phyloP scores from a whole-genome alignment of 2,113 vertebrate genomes.

The Vombatus ursinus region DNA sequence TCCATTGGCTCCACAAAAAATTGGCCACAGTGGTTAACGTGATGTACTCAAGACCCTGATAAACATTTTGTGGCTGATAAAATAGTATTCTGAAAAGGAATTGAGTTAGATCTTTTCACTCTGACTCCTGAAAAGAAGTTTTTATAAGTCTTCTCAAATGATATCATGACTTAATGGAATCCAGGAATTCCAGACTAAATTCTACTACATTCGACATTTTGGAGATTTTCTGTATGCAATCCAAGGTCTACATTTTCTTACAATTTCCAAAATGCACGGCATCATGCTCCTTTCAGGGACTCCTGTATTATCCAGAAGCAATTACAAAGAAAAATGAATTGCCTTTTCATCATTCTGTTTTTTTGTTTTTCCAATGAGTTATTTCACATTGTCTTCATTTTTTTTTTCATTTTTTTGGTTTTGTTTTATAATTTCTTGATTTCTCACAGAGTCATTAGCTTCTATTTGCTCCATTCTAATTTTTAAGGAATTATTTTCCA shows the following conservation, averaged over 20 bases:
- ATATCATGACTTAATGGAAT: slow-evolving; percentile 44
- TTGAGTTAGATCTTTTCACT: slow-evolving; percentile 30
- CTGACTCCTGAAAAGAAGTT: slow-evolving; percentile 46
- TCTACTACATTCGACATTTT: slow-evolving; percentile 73
- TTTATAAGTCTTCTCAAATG: not conserved
- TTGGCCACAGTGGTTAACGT: slow-evolving; percentile 69
- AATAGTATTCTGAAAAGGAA: not conserved
- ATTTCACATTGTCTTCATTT: too few species aligned
- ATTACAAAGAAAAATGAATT: slow-evolving; percentile 79
- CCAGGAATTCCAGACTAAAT: slow-evolving; percentile 71
- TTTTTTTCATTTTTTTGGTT: too few species aligned
- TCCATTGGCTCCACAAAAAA: slow-evolving; percentile 63
- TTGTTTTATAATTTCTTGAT: too few species aligned
- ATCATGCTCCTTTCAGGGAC: slow-evolving; percentile 73
- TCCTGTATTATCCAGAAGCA: slow-evolving; percentile 77
- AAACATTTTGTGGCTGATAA: slow-evolving; percentile 39
- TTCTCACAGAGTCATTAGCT: too few species aligned
- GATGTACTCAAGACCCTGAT: slow-evolving; percentile 66
- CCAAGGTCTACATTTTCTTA: slow-evolving; percentile 72
- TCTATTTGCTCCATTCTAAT: too few species aligned
- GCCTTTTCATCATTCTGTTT: slow-evolving; percentile 70
- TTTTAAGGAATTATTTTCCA: too few species aligned
- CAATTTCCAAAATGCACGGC: slow-evolving; percentile 72
- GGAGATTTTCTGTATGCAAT: slow-evolving; percentile 74
- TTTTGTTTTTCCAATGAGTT: too few species aligned